Base-by-base conservation (phyloP, 2,797 vertebrate species). In the Coilia nasus region DNA sequence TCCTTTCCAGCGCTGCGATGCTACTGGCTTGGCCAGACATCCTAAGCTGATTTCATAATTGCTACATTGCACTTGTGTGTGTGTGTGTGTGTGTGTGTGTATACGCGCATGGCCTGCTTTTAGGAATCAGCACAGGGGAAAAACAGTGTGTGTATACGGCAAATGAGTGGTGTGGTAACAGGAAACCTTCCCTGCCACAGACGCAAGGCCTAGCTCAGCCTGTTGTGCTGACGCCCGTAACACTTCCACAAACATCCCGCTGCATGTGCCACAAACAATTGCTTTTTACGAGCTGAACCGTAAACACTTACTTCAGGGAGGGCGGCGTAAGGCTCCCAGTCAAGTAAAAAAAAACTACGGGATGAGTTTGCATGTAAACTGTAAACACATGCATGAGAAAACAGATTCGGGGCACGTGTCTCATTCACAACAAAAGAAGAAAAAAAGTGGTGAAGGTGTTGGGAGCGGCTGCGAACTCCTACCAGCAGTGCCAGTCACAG, bases 1-100 rank as follows among this genome's bases (percentile, higher is more conserved):
- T 56, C 86, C 64, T 82, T 80, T 87, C 88, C 62, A 89, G 50
- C 71, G 31, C 47, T 23, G n/a, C 67, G 46, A 83, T 83, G 81
- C 75, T 82, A 46, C 56, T 84, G 84, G 67, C 83, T 80, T 85
- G 31, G 19, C 44, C 57, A 31, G 44, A 87, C 80, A 78, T 87
- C 54, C 62, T 15, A 15, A 86, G 57, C 82, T 80, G 25, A 54
- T 80, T 87, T 84, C 50, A 54, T 80, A 47, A 88, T 50, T 84
- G 46, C 67, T 56, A 87, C 50, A 62, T 81, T 57, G 54, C 62
- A 46, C 19, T 1, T 47, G 80, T 81, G 86, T 83, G 85, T 14
- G 60, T 41, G 83, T 84, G 83, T 59, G 28, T 60, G 54, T 41
- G 46, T 62, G 60, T 15, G 50, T 54, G 50, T 54, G 50, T 54